Percentiles rank a stretch among this genome's conserved stretches.
These are phyloP conservation scores for Lucilia sericata DNA, from an alignment of 1,140 invertebrate species.

Conservation along the genomic window DNA sequence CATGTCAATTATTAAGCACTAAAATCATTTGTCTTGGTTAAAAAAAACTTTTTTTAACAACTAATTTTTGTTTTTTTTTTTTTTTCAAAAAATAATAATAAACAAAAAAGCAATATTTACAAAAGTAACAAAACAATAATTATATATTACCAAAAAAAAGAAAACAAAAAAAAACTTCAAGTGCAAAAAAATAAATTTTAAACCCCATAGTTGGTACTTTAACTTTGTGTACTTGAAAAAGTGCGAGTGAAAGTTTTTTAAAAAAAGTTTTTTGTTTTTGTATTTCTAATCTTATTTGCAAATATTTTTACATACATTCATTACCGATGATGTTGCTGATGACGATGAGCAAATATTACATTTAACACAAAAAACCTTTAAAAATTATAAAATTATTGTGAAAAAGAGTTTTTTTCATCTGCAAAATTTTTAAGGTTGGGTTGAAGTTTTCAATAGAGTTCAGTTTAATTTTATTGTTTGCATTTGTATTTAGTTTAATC, in stretches of 20 bases:
- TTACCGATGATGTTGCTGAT: not conserved
- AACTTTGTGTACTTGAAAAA: slow-evolving; percentile 7
- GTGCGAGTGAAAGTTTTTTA: slow-evolving; percentile 36
- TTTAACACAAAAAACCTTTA: not conserved
- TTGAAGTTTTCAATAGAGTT: slow-evolving; percentile 26
- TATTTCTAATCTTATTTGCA: slow-evolving; percentile 40
- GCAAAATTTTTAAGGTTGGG: slow-evolving; percentile 29
- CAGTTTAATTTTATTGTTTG: not conserved
- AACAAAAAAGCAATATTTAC: not conserved
- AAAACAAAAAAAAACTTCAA: not conserved
- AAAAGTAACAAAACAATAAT: not conserved
- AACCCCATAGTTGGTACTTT: not conserved
- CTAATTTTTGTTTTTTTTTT: not conserved
- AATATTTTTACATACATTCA: not conserved
- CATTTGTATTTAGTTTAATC: not conserved
- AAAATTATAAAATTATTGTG: not conserved
- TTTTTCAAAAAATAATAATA: not conserved
- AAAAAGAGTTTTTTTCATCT: too few relatives aligned
- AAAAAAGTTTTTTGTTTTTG: not conserved
- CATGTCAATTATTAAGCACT: not conserved
- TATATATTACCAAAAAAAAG: not conserved
- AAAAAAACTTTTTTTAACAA: not conserved
- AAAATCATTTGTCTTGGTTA: not conserved
- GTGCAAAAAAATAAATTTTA: not conserved
- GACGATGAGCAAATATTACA: slow-evolving; percentile 8